Conservation (phyloP, 1,140 invertebrate species). For the Drosophila aff. region DNA sequence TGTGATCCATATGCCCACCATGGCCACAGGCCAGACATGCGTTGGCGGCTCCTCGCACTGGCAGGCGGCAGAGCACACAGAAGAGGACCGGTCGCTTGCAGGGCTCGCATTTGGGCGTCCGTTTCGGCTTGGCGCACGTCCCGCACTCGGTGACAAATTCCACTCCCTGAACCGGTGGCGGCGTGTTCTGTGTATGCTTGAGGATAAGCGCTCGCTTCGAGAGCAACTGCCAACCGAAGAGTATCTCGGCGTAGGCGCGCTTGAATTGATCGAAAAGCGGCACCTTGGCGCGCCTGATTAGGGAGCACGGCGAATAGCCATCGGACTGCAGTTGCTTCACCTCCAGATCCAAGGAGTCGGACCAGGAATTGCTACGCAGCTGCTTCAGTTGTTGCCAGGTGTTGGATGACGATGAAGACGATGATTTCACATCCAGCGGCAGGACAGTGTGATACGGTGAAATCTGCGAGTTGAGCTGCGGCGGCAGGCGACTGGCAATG, state of each 20-base stretch:
- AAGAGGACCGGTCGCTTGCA: slow-evolving; percentile 91
- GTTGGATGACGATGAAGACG: slow-evolving; percentile 50
- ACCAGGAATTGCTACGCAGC: slow-evolving; percentile 95
- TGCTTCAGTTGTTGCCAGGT: slow-evolving; percentile 87
- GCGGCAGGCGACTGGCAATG: slow-evolving; percentile 47
- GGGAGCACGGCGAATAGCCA: slow-evolving; percentile 54
- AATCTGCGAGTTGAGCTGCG: slow-evolving; percentile 87
- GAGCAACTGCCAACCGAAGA: slow-evolving; percentile 92
- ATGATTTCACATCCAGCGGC: slow-evolving; percentile 87
- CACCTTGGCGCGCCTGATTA: slow-evolving; percentile 85
- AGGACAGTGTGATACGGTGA: slow-evolving; percentile 97
- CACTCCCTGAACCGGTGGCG: slow-evolving; percentile 89
- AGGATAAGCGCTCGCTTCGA: slow-evolving; percentile 93
- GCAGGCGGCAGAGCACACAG: slow-evolving; percentile 94
- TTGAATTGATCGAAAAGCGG: slow-evolving; percentile 94
- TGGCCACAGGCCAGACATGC: slow-evolving; percentile 95
- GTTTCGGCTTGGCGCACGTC: slow-evolving; percentile 87
- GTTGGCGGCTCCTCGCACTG: slow-evolving; percentile 93
- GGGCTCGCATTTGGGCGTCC: slow-evolving; percentile 87
- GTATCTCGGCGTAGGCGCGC: slow-evolving; percentile 94
- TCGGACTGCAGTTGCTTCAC: slow-evolving; percentile 62
- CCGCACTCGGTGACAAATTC: slow-evolving; percentile 92
- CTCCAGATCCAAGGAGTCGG: slow-evolving; percentile 90
- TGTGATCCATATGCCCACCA: slow-evolving; percentile 94
- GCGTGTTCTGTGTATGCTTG: slow-evolving; percentile 89